Conservation (phyloP, 2,797 vertebrate genomes). For the Bucorvus abyssinicus region DNA sequence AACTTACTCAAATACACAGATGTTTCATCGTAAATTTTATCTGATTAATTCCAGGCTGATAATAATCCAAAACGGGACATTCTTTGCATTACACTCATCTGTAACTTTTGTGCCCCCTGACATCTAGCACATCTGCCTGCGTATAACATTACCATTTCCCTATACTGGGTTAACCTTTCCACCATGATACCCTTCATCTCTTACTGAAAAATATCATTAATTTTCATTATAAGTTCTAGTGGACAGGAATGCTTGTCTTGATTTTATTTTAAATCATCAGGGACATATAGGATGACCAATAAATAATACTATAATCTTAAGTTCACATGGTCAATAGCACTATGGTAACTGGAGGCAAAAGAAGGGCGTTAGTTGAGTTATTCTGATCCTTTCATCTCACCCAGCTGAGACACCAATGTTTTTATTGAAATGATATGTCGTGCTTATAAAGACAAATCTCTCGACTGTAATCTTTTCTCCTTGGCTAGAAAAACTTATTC, state of each 20-base stretch:
- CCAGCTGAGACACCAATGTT: background rate
- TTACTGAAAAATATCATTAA: background rate
- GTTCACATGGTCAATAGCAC: background rate
- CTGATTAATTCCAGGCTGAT: background rate
- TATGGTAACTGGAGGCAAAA: background rate
- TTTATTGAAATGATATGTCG: background rate
- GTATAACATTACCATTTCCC: background rate
- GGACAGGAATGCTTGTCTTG: background rate
- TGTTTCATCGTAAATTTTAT: background rate
- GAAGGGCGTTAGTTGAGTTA: background rate
- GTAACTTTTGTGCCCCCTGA: background rate
- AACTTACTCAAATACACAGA: background rate
- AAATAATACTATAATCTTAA: slow-evolving; percentile 2
- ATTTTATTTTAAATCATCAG: slow-evolving; percentile 4
- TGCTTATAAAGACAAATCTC: slow-evolving; percentile 44
- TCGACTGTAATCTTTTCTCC: slow-evolving; percentile 40
- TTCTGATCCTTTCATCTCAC: slow-evolving; percentile 7
- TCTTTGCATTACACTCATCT: background rate
- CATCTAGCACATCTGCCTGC: background rate
- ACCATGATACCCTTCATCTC: background rate
- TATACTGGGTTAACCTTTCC: background rate
- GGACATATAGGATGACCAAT: background rate
- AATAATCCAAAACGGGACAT: background rate
- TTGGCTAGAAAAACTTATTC: slow-evolving; percentile 10
- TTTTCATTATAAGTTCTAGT: background rate